Conservation (phyloP, 2,113 vertebrate species). For the Myiozetetes cayanensis region DNA sequence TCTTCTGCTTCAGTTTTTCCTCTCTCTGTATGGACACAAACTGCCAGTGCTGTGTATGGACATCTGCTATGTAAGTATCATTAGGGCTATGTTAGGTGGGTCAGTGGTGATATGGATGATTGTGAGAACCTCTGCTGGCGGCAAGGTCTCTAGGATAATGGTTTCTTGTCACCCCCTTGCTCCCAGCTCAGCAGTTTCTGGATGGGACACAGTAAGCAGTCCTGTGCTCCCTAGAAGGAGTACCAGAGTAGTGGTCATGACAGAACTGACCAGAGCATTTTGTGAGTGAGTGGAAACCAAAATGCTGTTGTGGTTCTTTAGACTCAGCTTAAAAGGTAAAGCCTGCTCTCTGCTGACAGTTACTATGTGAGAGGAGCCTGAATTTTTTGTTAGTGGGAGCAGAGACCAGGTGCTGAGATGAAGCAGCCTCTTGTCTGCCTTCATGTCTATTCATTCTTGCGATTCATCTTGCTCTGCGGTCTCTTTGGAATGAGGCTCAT, state of each 20-base stretch:
- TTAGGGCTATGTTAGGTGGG: neutral
- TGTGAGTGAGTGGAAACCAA: neutral
- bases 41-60: constrained; percentile 96
- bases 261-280: neutral
- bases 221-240: neutral
- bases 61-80: constrained; percentile 90
- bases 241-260: neutral
- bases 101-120: neutral
- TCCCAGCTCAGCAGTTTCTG: neutral
- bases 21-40: constrained; percentile 97
- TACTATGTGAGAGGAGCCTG: neutral
- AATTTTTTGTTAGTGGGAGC: neutral
- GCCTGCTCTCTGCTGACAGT: neutral
- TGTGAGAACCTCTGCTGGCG: neutral
- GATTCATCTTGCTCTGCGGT: neutral
- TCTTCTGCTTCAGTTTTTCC: constrained; percentile 85
- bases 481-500: neutral
- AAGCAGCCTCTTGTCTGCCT: neutral
- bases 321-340: neutral
- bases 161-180: neutral
- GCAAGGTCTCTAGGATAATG: neutral
- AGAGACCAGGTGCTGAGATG: neutral
- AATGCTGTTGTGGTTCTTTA: neutral
- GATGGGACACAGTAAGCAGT: neutral
- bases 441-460: neutral